Evolutionary conservation across 2,113 vertebrate species (phyloP), one percentile per base, ranked within the genome.

Genomic region (Microcebus ravelobensis): DNA sequence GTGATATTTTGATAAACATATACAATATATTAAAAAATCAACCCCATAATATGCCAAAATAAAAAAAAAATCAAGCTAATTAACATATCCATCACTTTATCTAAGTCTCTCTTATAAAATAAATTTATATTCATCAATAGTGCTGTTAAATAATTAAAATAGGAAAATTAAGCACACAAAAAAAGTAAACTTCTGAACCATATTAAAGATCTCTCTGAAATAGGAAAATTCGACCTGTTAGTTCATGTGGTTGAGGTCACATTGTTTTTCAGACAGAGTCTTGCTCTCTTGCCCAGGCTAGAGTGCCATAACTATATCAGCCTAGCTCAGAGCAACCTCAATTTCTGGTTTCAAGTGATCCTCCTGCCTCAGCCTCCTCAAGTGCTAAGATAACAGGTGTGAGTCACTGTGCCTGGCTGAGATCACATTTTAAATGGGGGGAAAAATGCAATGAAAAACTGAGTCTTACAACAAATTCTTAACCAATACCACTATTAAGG

Each of bases 21-120:
- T 21, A 34, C 0, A 79, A 55, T 31, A 2, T 63, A 25, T 27
- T 7, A 63, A 36, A 36, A 84, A 70, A 77, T 93, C n/a, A 61
- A 77, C n/a, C n/a, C n/a, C n/a, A n/a, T n/a, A n/a, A n/a, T n/a
- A n/a, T n/a, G n/a, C n/a, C n/a, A n/a, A n/a, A n/a, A n/a, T n/a
- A 36, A 36, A 84, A 70, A 63, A 36, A 36, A 84, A 70, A 77
- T 93, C n/a, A 61, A 77, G 25, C 20, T 34, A 42, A 67, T 77
- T 50, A 68, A 84, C 34, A 61, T 25, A 80, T 29, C 27, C 2
- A 80, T 48, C 12, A 89, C 6, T 0, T 83, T 20, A 74, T 68
- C 55, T 61, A 90, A 74, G n/a, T 59, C 50, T 86, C 27, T 81
- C 88, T 91, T 93, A 52, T 68, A 52, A 96, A 96, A 67, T 55